Percentiles rank a stretch among this genome's conserved stretches.
These are phyloP conservation scores for Emberiza fucata DNA, from an alignment of 2,113 vertebrate genomes.

Conservation along the genomic window DNA sequence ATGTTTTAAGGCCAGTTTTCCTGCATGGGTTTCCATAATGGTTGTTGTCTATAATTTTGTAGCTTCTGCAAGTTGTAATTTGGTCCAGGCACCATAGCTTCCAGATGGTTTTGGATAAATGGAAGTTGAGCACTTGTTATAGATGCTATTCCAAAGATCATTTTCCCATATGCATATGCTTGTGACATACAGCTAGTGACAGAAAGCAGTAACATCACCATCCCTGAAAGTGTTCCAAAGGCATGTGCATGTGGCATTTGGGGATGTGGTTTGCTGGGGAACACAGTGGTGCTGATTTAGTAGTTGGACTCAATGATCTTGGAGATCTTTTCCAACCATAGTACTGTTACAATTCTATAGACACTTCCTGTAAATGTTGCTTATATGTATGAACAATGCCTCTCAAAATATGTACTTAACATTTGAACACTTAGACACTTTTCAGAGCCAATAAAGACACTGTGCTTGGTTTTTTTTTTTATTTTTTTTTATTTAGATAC, in stretches of 20 bases:
- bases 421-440: not conserved
- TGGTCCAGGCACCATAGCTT: not conserved
- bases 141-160: not conserved
- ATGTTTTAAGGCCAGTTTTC: slow-evolving; percentile 2
- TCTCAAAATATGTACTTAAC: not conserved
- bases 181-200: not conserved
- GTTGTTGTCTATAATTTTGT: slow-evolving; percentile 16
- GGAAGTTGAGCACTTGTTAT: not conserved
- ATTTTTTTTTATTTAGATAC: slow-evolving; percentile 78
- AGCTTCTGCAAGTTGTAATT: slow-evolving; percentile 6
- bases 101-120: slow-evolving; percentile 13
- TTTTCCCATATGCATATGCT: not conserved
- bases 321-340: not conserved
- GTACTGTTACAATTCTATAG: not conserved
- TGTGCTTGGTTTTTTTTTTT: not conserved
- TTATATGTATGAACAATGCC: not conserved
- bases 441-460: not conserved
- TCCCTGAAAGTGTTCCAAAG: not conserved
- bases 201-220: not conserved
- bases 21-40: not conserved
- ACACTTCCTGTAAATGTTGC: not conserved
- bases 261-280: not conserved
- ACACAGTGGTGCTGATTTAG: not conserved
- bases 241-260: not conserved
- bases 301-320: not conserved